Percentiles rank a stretch among this genome's conserved stretches.
These are phyloP conservation scores for Pogonomyrmex barbatus DNA, from an alignment of 1,140 invertebrate species.

Conservation along the genomic window DNA sequence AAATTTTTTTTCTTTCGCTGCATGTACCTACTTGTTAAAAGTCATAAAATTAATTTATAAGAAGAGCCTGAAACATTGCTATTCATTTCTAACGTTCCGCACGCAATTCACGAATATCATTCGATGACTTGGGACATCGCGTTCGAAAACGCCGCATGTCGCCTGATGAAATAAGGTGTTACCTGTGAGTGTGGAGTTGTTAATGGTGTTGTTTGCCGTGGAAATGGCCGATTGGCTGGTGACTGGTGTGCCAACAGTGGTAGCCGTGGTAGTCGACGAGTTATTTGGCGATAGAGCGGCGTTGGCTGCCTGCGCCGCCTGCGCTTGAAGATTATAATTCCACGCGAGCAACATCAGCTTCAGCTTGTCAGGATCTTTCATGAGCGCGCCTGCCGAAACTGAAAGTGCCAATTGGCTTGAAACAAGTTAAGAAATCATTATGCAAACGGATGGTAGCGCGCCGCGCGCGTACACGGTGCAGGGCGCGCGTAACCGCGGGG, in stretches of 20 bases:
- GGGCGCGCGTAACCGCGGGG: background rate
- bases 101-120: background rate
- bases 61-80: background rate
- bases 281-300: slow-evolving; percentile 85
- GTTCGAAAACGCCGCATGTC: background rate
- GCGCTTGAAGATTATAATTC: slow-evolving; percentile 90
- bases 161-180: slow-evolving; percentile 73
- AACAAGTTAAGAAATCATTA: slow-evolving; percentile 42
- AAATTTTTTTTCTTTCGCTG: background rate
- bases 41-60: background rate
- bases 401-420: slow-evolving; percentile 82
- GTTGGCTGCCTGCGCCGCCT: slow-evolving; percentile 80
- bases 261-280: slow-evolving; percentile 84
- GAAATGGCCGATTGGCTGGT: slow-evolving; percentile 85
- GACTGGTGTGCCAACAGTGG: slow-evolving; percentile 84
- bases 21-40: background rate
- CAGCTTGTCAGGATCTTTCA: slow-evolving; percentile 94
- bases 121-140: background rate
- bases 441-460: slow-evolving; percentile 9
- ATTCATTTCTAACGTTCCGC: background rate
- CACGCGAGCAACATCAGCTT: slow-evolving; percentile 94
- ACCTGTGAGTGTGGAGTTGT: slow-evolving; percentile 86
- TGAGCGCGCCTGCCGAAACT: slow-evolving; percentile 86
- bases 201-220: slow-evolving; percentile 85
- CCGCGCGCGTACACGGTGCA: background rate